These are phyloP conservation scores for Threskiornis aethiopicus DNA, from an alignment of 2,797 vertebrate genomes.

Conservation along the genomic window DNA sequence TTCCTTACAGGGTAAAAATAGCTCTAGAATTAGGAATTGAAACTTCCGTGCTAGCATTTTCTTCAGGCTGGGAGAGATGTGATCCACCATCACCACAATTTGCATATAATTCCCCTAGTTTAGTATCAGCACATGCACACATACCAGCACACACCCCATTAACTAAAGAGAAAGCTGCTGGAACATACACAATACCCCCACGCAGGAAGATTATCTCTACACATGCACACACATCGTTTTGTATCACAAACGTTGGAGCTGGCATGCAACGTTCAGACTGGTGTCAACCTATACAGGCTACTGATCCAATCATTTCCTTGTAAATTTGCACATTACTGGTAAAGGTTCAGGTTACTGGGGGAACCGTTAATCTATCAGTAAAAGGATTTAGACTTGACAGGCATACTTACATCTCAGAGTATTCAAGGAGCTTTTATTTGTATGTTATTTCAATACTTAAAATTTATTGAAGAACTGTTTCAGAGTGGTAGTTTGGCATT, in stretches of 20 bases:
- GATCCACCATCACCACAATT: background rate
- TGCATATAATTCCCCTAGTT: background rate
- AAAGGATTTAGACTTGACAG: constrained; percentile 49
- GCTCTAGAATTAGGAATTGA: background rate
- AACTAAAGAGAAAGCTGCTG: background rate
- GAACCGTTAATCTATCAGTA: constrained; percentile 19
- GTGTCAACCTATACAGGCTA: background rate
- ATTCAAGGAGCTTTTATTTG: constrained; percentile 29
- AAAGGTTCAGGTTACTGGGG: constrained; percentile 23
- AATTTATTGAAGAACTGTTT: constrained; percentile 5
- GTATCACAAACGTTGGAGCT: background rate
- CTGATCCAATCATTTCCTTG: constrained; percentile 17
- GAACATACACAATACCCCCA: background rate
- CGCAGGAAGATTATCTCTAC: background rate
- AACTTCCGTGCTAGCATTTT: background rate
- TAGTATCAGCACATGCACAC: background rate
- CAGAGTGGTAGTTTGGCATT: background rate
- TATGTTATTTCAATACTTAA: constrained; percentile 15
- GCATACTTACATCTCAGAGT: constrained; percentile 12
- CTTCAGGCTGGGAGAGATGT: background rate
- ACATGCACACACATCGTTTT: background rate
- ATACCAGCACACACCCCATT: background rate
- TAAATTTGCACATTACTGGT: constrained; percentile 45
- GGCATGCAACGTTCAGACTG: background rate
- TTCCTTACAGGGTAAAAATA: background rate